Base-by-base conservation (phyloP, 2,797 vertebrate species). In the Enteromius anoplus region DNA sequence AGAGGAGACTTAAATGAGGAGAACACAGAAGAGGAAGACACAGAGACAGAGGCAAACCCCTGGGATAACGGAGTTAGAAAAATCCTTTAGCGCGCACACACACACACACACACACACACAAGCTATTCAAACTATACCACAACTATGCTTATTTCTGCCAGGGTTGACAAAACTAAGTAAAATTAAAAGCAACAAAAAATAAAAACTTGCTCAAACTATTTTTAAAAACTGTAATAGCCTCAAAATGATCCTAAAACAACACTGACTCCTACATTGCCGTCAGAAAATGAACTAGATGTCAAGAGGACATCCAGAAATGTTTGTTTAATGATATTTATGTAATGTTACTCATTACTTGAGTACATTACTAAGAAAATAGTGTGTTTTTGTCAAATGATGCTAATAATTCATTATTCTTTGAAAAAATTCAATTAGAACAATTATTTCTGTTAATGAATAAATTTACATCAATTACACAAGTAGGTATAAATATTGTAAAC, bases 1-100 rank as follows among this genome's bases (percentile, higher is more conserved):
- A 45, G 34, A 26, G 47, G 21, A 37, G 49, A 84, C 26, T 40
- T 75, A 82, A 83, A 82, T 85, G n/a, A 47, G 77, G 37, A 12
- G 29, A 34, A 55, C 37, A 21, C 40, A 29, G 29, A 64, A 45
- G 11, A 37, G 45, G 51, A 65, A 62, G 49, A 62, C 10, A 76
- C 17, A 21, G 12, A 83, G 40, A 60, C 3, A 66, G 26, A 69
- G 68, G 14, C 40, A 62, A 81, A 21, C 42, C 12, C n/a, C 29
- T 12, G n/a, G 64, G 70, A 81, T 29, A 75, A 5, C 80, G 2
- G 4, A 75, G 69, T 69, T 23, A 65, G 58, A 82, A 23, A 53
- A 11, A 60, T 29, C n/a, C 17, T 58, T 51, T 4, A 17, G 40
- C 40, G 37, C 26, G 26, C 26, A 47, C 53, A 53, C 23, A 76